Evolutionary conservation across 2,113 vertebrate species (phyloP).

Genomic region (Phaethon lepturus): DNA sequence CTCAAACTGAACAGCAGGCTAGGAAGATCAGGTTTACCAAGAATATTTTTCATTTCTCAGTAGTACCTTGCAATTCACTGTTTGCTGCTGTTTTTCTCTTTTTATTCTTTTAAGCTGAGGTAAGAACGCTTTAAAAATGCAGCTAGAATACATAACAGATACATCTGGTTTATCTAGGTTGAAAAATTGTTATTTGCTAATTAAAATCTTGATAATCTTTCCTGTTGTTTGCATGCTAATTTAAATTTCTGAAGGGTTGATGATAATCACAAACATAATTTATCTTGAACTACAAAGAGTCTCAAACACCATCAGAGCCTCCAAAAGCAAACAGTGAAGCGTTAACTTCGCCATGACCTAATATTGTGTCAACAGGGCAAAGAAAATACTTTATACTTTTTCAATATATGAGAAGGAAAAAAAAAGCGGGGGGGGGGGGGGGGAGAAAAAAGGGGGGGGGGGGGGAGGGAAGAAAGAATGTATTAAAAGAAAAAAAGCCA

Average conservation of each 20-base stretch:
- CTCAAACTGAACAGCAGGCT: neutral
- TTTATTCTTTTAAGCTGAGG: neutral
- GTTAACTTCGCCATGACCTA: neutral
- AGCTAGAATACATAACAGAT: neutral
- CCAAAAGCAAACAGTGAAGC: neutral
- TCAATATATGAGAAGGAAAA: neutral
- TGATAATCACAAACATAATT: slow-evolving; percentile 21
- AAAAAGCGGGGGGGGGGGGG: too few relatives aligned
- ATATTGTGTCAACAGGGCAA: neutral
- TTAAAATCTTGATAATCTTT: slow-evolving; percentile 21
- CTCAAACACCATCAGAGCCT: neutral
- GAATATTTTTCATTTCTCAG: neutral
- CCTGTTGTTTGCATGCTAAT: slow-evolving; percentile 2
- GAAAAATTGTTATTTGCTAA: slow-evolving; percentile 6
- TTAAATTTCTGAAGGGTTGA: slow-evolving; percentile 31
- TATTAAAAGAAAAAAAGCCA: neutral
- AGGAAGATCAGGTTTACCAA: neutral
- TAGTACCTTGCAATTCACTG: neutral
- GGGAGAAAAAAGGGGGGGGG: too few relatives aligned
- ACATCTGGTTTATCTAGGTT: neutral
- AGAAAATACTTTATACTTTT: neutral
- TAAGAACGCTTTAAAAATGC: neutral
- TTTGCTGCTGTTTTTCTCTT: neutral
- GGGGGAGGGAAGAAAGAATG: too few relatives aligned
- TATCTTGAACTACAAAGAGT: neutral